These are phyloP conservation scores for Euproctis similis DNA, from an alignment of 2,888 invertebrate species.

Conservation along the genomic window DNA sequence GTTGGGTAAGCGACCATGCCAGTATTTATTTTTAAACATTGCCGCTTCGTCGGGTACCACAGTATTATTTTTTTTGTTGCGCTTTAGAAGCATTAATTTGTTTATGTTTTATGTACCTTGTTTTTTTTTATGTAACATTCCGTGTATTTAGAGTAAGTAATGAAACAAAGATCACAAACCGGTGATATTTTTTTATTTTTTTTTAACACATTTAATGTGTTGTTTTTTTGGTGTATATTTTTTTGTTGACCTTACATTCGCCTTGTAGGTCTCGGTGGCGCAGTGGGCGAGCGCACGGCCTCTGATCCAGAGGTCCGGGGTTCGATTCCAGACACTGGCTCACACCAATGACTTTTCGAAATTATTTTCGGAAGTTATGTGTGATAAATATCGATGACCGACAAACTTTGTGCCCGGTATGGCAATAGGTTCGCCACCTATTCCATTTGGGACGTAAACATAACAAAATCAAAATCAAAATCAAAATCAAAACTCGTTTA, in stretches of 20 bases:
- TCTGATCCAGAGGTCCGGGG: too few species aligned
- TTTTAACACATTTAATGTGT: constrained; percentile 34
- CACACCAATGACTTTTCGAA: too few species aligned
- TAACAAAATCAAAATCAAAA: too few species aligned
- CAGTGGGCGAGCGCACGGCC: too few species aligned
- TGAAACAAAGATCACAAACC: constrained; percentile 8
- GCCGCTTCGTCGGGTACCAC: constrained; percentile 12
- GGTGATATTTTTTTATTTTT: constrained; percentile 19
- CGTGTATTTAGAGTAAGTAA: constrained; percentile 11
- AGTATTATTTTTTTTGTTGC: constrained; percentile 7
- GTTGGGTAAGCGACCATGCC: constrained; percentile 11
- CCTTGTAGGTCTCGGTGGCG: too few species aligned
- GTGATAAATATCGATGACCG: too few species aligned
- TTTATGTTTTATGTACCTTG: constrained; percentile 14
- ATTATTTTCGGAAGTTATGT: too few species aligned
- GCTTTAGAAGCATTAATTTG: constrained; percentile 18
- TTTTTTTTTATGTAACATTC: constrained; percentile 19
- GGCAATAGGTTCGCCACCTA: too few species aligned
- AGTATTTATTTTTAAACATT: constrained; percentile 22
- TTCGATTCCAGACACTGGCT: too few species aligned
- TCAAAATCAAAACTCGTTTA: too few species aligned
- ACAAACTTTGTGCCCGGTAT: too few species aligned
- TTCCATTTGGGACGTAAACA: too few species aligned
- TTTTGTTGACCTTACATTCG: constrained; percentile 6
- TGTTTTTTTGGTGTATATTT: constrained; percentile 16